Conservation (phyloP, 1,140 invertebrate genomes). For the Orchestia grillus region DNA sequence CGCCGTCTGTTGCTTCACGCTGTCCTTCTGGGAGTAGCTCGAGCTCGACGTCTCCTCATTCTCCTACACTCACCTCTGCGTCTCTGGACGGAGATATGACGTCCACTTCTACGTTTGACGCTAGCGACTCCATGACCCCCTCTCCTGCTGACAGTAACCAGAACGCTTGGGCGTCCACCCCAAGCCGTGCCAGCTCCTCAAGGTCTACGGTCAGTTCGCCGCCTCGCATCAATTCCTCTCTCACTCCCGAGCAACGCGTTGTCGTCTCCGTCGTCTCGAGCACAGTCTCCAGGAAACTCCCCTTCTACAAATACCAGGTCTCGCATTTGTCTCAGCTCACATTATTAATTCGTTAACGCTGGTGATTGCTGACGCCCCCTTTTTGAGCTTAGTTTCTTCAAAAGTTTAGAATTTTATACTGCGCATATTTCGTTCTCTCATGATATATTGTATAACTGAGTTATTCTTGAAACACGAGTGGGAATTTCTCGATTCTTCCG, state of each 20-base stretch:
- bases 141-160: neutral
- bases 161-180: neutral
- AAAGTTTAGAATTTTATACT: neutral
- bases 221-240: neutral
- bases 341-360: neutral
- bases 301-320: constrained; percentile 28
- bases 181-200: neutral
- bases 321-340: neutral
- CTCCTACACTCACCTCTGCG: neutral
- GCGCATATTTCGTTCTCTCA: too few relatives aligned
- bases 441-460: neutral
- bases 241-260: neutral
- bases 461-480: too few relatives aligned
- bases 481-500: too few relatives aligned
- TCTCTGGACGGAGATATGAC: neutral
- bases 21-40: neutral
- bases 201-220: neutral
- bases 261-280: neutral
- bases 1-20: too few relatives aligned
- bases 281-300: neutral
- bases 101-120: neutral
- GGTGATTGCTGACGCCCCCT: neutral
- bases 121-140: neutral
- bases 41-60: neutral
- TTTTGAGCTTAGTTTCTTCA: neutral